phyloP scores from a whole-genome alignment of 2,888 invertebrate genomes.

The Pammene fasciana region DNA sequence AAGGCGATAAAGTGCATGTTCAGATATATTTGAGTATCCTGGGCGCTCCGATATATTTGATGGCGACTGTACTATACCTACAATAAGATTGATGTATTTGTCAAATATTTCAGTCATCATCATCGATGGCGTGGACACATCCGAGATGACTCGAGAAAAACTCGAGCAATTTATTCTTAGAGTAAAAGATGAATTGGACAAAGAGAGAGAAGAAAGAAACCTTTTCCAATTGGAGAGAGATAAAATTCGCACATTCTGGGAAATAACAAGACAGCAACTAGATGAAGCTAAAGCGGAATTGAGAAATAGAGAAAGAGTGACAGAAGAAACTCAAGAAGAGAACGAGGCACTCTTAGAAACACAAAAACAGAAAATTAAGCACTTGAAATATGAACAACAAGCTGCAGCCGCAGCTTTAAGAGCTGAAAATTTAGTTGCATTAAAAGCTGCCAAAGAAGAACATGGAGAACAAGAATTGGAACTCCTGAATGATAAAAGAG shows the following conservation, averaged over 20 bases:
- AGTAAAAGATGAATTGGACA: constrained; percentile 95
- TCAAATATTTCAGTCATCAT: constrained; percentile 78
- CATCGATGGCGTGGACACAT: constrained; percentile 95
- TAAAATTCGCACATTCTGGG: constrained; percentile 97
- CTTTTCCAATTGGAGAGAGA: constrained; percentile 98
- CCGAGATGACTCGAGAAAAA: constrained; percentile 96
- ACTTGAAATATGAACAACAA: constrained; percentile 95
- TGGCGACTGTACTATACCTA: no score
- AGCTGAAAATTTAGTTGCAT: constrained; percentile 91
- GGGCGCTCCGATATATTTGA: no score
- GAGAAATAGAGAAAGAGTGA: constrained; percentile 88
- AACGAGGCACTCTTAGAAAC: constrained; percentile 94
- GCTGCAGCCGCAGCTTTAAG: constrained; percentile 92
- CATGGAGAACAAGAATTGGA: constrained; percentile 90
- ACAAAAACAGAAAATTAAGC: constrained; percentile 96
- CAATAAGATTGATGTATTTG: not conserved
- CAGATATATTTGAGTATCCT: no score
- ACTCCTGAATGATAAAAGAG: constrained; percentile 88
- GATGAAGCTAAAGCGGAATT: constrained; percentile 91
- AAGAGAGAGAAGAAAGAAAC: constrained; percentile 97
- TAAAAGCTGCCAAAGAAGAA: constrained; percentile 93
- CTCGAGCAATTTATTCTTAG: constrained; percentile 93
- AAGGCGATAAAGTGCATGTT: no score
- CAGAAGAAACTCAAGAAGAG: constrained; percentile 93
- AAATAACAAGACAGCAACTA: constrained; percentile 94